Percentiles rank a stretch among this genome's conserved stretches.
Evolutionary conservation across 1,140 invertebrate species (phyloP).

Genomic region (Centruroides vittatus): DNA sequence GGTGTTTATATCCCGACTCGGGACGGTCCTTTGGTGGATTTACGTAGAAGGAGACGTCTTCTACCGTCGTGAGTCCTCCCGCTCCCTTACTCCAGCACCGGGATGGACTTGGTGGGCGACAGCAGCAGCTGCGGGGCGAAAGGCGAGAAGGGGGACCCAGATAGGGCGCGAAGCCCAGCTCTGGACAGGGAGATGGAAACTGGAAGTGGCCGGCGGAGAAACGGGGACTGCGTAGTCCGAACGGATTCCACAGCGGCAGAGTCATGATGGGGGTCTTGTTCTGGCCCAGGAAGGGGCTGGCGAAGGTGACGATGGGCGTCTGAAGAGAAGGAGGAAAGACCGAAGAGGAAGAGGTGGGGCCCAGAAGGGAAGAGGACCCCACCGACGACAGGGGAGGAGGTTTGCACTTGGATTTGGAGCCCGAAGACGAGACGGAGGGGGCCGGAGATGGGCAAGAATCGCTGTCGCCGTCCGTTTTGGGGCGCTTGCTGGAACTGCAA

Average conservation of each 20-base stretch:
- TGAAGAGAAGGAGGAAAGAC: conserved; percentile 20
- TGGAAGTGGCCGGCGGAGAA: conserved; percentile 19
- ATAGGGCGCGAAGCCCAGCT: conserved; percentile 8
- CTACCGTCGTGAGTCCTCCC: no score
- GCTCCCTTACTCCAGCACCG: conserved; percentile 17
- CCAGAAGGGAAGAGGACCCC: conserved; percentile 11
- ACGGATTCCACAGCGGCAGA: conserved; percentile 18
- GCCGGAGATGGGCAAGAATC: not conserved
- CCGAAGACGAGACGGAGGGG: not conserved
- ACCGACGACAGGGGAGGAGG: conserved; percentile 20
- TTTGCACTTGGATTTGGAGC: conserved; percentile 19
- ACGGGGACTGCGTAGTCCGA: conserved; percentile 13
- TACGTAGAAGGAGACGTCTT: no score
- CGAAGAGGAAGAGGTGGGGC: conserved; percentile 21
- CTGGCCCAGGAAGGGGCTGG: conserved; percentile 20
- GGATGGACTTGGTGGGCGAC: conserved; percentile 20
- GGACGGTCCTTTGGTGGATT: no score
- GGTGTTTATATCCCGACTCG: no score
- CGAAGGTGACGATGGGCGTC: conserved; percentile 22
- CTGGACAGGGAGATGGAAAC: conserved; percentile 15
- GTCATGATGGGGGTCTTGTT: conserved; percentile 15
- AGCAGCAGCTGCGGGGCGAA: conserved; percentile 21
- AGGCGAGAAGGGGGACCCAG: conserved; percentile 16
- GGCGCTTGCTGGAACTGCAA: not conserved
- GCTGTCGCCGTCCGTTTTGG: not conserved